phyloP scores from a whole-genome alignment of 1,140 invertebrate species.

The Hesperophylax magnus region DNA sequence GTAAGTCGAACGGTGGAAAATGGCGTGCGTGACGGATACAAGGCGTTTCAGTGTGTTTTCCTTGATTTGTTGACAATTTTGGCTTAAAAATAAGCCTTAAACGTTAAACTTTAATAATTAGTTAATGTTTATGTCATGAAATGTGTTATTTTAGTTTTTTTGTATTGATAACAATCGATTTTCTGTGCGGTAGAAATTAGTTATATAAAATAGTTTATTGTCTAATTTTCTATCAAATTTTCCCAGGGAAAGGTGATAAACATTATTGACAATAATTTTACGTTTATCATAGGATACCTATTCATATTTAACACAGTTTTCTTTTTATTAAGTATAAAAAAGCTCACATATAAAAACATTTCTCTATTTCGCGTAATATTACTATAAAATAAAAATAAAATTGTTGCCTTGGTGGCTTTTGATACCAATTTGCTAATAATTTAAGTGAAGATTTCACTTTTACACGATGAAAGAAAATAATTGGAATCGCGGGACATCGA shows the following conservation, averaged over 20 bases:
- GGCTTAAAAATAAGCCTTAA: not conserved
- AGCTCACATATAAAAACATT: too few relatives aligned
- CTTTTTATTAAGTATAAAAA: too few relatives aligned
- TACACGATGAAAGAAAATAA: not conserved
- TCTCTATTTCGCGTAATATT: too few relatives aligned
- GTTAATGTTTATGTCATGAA: constrained; percentile 3
- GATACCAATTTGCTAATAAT: too few relatives aligned
- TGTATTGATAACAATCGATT: not conserved
- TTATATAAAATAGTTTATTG: too few relatives aligned
- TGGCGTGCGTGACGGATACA: not conserved
- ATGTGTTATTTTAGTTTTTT: not conserved
- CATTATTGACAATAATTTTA: too few relatives aligned
- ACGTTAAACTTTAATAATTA: not conserved
- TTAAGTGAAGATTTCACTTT: not conserved
- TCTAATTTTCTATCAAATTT: too few relatives aligned
- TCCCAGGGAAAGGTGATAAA: too few relatives aligned
- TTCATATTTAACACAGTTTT: too few relatives aligned
- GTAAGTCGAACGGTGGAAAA: not conserved
- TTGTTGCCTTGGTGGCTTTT: too few relatives aligned
- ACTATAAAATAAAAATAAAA: too few relatives aligned
- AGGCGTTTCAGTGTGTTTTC: not conserved
- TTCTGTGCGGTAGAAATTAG: not conserved
- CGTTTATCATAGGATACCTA: too few relatives aligned
- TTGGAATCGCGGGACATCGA: not conserved
- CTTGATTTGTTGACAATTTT: not conserved